phyloP scores from a whole-genome alignment of 2,797 vertebrate genomes.

The Dicrostonyx torquatus region DNA sequence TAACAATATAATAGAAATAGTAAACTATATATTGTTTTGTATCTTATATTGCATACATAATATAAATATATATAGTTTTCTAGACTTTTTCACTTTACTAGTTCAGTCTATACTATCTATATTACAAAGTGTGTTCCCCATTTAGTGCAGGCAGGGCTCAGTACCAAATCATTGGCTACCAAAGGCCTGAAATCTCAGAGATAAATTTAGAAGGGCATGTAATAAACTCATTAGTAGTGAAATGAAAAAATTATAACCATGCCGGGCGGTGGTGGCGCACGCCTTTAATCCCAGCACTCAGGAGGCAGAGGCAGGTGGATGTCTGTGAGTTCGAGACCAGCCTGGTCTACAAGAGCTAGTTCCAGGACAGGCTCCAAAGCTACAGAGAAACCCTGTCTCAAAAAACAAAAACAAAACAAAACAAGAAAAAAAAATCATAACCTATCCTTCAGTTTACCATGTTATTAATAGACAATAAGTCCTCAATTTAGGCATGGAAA shows the following conservation, averaged over 20 bases:
- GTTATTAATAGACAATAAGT: not conserved
- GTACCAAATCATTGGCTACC: not conserved
- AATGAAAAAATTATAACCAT: conserved; percentile 39
- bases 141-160: not conserved
- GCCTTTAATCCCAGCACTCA: too few species aligned
- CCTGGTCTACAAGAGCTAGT: too few species aligned
- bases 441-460: not conserved
- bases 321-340: too few species aligned
- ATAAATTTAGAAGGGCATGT: not conserved
- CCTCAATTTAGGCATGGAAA: not conserved
- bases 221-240: not conserved
- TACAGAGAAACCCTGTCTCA: too few species aligned
- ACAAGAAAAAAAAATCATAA: conserved; percentile 40
- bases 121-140: not conserved
- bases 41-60: not conserved
- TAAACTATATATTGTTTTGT: too few species aligned
- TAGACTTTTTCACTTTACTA: conserved; percentile 14
- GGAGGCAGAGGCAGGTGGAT: too few species aligned
- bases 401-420: too few species aligned
- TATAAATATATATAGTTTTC: not conserved
- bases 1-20: too few species aligned
- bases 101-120: not conserved
- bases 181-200: not conserved
- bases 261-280: too few species aligned
- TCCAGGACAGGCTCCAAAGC: too few species aligned